Base-by-base conservation (phyloP, 2,113 vertebrate genomes). In the Cairina moschata region DNA sequence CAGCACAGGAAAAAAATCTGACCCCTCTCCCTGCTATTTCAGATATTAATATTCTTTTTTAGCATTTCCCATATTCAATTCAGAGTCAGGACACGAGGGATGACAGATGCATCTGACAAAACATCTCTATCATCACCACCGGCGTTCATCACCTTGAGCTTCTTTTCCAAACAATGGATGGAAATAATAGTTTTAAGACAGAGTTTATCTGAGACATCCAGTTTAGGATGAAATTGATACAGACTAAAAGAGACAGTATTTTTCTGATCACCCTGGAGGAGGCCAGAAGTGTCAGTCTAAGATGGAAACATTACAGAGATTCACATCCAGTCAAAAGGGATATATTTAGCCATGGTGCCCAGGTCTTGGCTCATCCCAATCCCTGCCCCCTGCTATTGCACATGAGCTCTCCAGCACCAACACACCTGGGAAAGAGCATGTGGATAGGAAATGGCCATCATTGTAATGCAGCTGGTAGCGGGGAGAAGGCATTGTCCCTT, bases 101-200 rank as follows among this genome's bases (percentile, higher is more conserved):
- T 5, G 13, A 52, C 21, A 29, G 20, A 48, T 0, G 2, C 1
- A 42, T 3, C 0, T 1, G 18, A 31, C 76, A 44, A 65, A 95
- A 52, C 12, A 36, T 13, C 12, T 4, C 46, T 28, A 5, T 58
- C 71, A 32, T 46, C 71, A 18, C 38, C 0, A 1, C 28, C 42
- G 52, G 13, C 17, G 4, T 34, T 74, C 23, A 23, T 71, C 77
- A 69, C 32, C 23, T 84, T 48, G 44, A 84, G 15, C 50, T 84
- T 67, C 54, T 79, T 83, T 72, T 65, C 36, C 31, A 85, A 60
- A 8, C 3, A 59, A 23, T 5, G 13, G 18, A 62, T 12, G 72
- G 18, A 63, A 78, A 67, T 0, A 22, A 15, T 3, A 20, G 8
- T 32, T 77, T 72, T 38, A 74, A 42, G 22, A n/a, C 1, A 44